Base-by-base conservation (phyloP, 2,888 invertebrate species). In the Scrobipalpa costella region DNA sequence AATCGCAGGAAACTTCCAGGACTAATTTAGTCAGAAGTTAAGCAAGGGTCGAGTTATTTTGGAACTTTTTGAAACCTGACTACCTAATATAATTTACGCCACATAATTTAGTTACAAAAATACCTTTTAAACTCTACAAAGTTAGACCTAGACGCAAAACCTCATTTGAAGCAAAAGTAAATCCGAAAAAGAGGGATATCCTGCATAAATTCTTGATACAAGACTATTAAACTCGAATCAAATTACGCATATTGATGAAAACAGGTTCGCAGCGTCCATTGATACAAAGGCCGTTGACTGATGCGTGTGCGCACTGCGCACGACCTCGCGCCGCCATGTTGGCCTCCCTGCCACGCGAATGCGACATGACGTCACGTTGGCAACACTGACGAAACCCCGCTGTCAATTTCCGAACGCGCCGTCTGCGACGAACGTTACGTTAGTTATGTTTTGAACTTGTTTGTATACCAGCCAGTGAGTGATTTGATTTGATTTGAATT, bases 401-500 rank as follows among this genome's bases (percentile, higher is more conserved):
- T 55, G 74, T 78, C 70, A 87, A 86, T 87, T 88, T 89, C 88
- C 76, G 69, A 67, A 44, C 71, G 72, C 77, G 71, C 81, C 50
- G 79, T 79, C 77, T 80, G 81, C 75, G 78, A 17, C 79, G 76
- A 81, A 84, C 88, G 86, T 86, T 87, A 84, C 73, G 77, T 82
- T 87, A 86, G 83, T 84, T 84, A 79, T 85, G 81, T 84, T 86
- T 85, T 86, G 79, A 85, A 84, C 79, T 52, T 67, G 79, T 81
- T 80, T 72, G 75, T 74, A 64, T 66, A 67, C 60, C 47, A 72
- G 72, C 71, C 65, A 64, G 66, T 71, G 63, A 72, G 70, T 63
- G 67, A 66, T 64, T 61, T 71, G 27, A 66, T 64, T 61, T 71
- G 27, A 55, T 72, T 68, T 66, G 75, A 70, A 68, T 69, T 64